phyloP scores from a whole-genome alignment of 2,888 invertebrate genomes.

The Acrobasis consociella region DNA sequence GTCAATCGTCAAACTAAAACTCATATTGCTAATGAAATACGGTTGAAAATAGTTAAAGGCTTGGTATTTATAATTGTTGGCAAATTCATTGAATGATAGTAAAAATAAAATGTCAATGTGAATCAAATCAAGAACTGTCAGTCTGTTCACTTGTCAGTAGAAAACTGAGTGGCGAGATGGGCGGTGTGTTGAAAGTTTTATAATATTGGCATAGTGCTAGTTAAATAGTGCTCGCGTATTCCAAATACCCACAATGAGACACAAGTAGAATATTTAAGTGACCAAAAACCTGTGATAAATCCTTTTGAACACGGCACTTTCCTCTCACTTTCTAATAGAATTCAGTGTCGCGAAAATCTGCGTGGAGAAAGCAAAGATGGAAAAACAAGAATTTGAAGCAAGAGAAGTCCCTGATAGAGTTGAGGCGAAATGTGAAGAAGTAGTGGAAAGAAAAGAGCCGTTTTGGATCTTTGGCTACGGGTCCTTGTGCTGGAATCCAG shows the following conservation, averaged over 20 bases:
- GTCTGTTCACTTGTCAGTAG: too few relatives aligned
- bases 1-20: background rate
- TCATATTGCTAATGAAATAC: background rate
- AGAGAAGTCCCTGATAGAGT: background rate
- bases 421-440: slow-evolving; percentile 19
- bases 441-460: slow-evolving; percentile 64
- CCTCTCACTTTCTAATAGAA: slow-evolving; percentile 47
- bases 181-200: slow-evolving; percentile 14
- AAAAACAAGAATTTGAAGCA: slow-evolving; percentile 29
- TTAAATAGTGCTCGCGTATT: slow-evolving; percentile 48
- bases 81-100: background rate
- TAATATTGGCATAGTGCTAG: slow-evolving; percentile 33
- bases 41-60: background rate
- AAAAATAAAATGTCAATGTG: slow-evolving; percentile 12
- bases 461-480: slow-evolving; percentile 98
- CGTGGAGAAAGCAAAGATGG: slow-evolving; percentile 31
- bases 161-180: slow-evolving; percentile 48
- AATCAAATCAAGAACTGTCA: too few relatives aligned
- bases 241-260: slow-evolving; percentile 63
- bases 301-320: slow-evolving; percentile 41
- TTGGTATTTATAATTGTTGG: background rate
- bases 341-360: slow-evolving; percentile 36
- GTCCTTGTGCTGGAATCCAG: slow-evolving; percentile 97
- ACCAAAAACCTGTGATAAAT: slow-evolving; percentile 52
- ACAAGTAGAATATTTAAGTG: slow-evolving; percentile 59